phyloP scores from a whole-genome alignment of 2,113 vertebrate species.

The Hystrix cristata region DNA sequence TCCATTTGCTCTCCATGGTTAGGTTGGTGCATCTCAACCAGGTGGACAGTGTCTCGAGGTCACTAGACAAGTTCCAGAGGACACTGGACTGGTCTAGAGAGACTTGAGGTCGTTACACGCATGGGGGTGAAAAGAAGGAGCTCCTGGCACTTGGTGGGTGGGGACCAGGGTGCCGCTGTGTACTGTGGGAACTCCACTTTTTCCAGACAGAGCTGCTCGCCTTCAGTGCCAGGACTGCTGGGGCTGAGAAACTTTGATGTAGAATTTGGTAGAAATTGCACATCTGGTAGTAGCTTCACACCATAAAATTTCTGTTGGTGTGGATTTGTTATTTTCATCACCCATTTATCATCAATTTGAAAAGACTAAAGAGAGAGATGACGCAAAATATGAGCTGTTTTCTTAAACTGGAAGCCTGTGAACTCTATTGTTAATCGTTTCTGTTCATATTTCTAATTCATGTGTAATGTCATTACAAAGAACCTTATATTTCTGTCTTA shows the following conservation, averaged over 20 bases:
- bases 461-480: neutral
- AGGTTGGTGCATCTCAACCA: too few relatives aligned
- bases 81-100: neutral
- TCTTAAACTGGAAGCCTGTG: neutral
- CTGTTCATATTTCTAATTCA: neutral
- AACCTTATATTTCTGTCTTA: neutral
- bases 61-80: too few relatives aligned
- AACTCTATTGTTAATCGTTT: neutral
- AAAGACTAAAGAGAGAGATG: neutral
- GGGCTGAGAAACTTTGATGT: neutral
- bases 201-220: rapidly evolving
- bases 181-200: neutral
- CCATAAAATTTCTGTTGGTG: neutral
- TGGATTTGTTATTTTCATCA: neutral
- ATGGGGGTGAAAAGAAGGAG: too few relatives aligned
- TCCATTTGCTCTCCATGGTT: too few relatives aligned
- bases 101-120: neutral
- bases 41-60: too few relatives aligned
- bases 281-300: neutral
- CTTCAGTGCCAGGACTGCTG: rapidly evolving
- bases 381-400: neutral
- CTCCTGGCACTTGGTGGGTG: neutral
- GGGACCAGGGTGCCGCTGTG: neutral
- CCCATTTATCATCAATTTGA: neutral
- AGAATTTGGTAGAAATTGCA: neutral